A percentile compares a stretch with the other conserved stretches of the same genome.
Conservation (phyloP, 2,888 invertebrate genomes). For the Chloromyia formosa region DNA sequence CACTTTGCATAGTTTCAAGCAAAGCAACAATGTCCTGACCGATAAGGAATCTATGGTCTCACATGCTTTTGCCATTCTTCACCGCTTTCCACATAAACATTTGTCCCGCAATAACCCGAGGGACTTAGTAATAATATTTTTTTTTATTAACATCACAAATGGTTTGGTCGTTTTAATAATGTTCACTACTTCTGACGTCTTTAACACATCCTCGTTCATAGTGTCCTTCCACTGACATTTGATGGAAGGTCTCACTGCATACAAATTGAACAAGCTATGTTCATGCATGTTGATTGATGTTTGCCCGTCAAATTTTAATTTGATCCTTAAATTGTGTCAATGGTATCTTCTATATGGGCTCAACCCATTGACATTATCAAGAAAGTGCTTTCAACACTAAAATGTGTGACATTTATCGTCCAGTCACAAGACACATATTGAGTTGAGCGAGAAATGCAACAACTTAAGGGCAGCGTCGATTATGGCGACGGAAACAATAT, state of each 20-base stretch:
- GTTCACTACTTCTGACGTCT: background rate
- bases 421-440: too few relatives aligned
- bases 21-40: too few relatives aligned
- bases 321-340: slow-evolving; percentile 34
- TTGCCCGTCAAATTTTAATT: slow-evolving; percentile 36
- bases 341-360: background rate
- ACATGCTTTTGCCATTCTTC: too few relatives aligned
- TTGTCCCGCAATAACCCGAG: background rate
- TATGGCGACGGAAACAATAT: slow-evolving; percentile 10
- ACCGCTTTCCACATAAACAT: too few relatives aligned
- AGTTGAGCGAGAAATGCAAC: slow-evolving; percentile 10
- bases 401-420: slow-evolving; percentile 15
- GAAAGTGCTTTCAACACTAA: background rate
- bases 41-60: too few relatives aligned
- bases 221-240: background rate
- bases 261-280: slow-evolving; percentile 10
- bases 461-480: background rate
- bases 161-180: slow-evolving; percentile 1
- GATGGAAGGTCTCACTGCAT: background rate
- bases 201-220: background rate
- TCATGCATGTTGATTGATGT: slow-evolving; percentile 28
- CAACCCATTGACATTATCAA: background rate
- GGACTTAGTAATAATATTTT: background rate
- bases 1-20: too few relatives aligned
- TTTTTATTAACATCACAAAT: slow-evolving; percentile 32